These are phyloP conservation scores for Cyprinodon brontotheroides DNA, from an alignment of 2,113 vertebrate species.

Conservation along the genomic window DNA sequence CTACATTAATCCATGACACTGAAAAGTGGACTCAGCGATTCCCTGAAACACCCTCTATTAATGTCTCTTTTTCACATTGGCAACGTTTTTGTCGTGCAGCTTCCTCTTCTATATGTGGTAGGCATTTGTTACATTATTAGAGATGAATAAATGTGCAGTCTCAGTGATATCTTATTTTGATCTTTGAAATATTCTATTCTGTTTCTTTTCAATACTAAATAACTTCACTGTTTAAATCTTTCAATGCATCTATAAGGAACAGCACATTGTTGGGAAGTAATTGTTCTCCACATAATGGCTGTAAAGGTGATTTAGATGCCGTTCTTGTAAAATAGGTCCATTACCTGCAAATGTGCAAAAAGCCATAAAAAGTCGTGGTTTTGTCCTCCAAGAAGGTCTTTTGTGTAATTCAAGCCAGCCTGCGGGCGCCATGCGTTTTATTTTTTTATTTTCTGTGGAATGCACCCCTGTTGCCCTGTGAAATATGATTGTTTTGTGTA, in stretches of 20 bases:
- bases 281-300: constrained; percentile 11
- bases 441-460: constrained; percentile 27
- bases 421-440: constrained; percentile 21
- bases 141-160: neutral
- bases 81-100: constrained; percentile 6
- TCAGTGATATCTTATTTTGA: neutral
- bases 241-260: neutral
- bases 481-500: constrained; percentile 39
- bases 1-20: constrained; percentile 33
- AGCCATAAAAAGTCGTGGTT: constrained; percentile 26
- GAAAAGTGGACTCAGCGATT: constrained; percentile 46
- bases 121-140: neutral
- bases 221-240: neutral
- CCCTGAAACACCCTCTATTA: constrained; percentile 17
- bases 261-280: constrained; percentile 25
- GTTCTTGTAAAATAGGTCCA: constrained; percentile 49
- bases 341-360: constrained; percentile 29
- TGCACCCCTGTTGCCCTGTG: constrained; percentile 27
- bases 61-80: constrained; percentile 1
- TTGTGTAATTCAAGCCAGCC: constrained; percentile 56
- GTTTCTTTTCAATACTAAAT: constrained; percentile 2
- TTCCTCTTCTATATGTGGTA: neutral
- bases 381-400: constrained; percentile 70
- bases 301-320: constrained; percentile 23
- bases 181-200: constrained; percentile 25